Evolutionary conservation across 2,888 invertebrate genomes (phyloP).

Genomic region (Eueremaeus valkanovi): DNA sequence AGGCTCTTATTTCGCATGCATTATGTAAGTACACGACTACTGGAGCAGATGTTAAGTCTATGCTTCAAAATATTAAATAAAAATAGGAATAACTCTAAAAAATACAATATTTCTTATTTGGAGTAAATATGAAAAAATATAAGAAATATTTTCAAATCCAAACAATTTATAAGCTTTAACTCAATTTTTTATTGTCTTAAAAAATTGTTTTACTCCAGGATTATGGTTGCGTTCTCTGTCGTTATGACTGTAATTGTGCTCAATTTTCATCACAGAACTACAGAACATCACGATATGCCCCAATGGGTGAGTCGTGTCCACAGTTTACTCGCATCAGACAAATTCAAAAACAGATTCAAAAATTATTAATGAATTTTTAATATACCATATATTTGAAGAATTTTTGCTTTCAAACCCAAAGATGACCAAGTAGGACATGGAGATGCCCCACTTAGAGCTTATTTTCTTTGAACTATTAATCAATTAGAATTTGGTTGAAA

Average conservation of each 20-base stretch:
- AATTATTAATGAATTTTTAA: constrained; percentile 6
- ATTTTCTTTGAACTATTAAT: no score
- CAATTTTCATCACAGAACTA: constrained; percentile 94
- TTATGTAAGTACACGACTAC: constrained; percentile 10
- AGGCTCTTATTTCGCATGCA: constrained; percentile 23
- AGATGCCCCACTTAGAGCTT: no score
- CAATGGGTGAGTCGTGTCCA: constrained; percentile 73
- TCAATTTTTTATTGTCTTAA: background rate
- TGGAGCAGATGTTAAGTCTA: background rate
- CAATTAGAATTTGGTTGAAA: no score
- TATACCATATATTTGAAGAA: no score
- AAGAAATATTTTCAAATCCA: no score
- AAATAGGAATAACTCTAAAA: background rate
- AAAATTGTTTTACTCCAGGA: constrained; percentile 55
- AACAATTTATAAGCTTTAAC: no score
- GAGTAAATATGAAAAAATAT: no score
- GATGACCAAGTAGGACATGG: no score
- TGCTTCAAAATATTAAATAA: background rate
- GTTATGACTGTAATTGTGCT: constrained; percentile 95
- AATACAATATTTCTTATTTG: no score
- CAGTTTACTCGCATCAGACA: no score
- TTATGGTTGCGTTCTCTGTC: constrained; percentile 97
- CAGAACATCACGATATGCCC: constrained; percentile 89
- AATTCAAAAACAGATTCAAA: no score
- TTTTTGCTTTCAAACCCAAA: no score